phyloP scores from a whole-genome alignment of 2,888 invertebrate species.

The Parochlus steinenii region DNA sequence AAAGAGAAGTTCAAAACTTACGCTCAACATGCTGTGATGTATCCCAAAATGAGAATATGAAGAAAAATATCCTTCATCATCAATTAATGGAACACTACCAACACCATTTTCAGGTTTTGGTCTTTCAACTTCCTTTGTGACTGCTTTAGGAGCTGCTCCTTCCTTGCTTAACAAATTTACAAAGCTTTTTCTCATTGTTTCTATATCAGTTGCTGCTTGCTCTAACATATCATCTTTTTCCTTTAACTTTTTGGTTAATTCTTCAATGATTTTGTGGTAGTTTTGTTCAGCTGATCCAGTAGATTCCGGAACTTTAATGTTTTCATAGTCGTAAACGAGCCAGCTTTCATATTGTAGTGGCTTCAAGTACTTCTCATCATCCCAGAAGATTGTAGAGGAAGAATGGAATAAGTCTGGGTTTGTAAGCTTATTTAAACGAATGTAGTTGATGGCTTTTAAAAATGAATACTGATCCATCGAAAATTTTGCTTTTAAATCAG shows the following conservation, averaged over 20 bases:
- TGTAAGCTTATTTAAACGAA: constrained; percentile 42
- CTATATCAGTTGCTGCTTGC: constrained; percentile 41
- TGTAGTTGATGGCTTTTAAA: constrained; percentile 53
- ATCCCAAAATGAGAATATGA: constrained; percentile 84
- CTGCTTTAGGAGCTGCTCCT: constrained; percentile 22
- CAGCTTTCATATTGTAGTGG: constrained; percentile 64
- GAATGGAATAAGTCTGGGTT: constrained; percentile 37
- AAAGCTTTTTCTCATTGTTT: constrained; percentile 41
- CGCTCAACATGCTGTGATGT: constrained; percentile 86
- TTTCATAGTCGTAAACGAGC: constrained; percentile 32
- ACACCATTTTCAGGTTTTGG: constrained; percentile 22
- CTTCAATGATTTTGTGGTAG: constrained; percentile 15
- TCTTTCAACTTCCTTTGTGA: constrained; percentile 21
- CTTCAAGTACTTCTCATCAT: constrained; percentile 58
- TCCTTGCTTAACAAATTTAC: constrained; percentile 35
- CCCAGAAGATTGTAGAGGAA: constrained; percentile 43
- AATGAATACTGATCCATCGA: constrained; percentile 43
- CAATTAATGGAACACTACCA: constrained; percentile 36
- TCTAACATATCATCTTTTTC: constrained; percentile 41
- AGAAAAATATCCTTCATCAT: constrained; percentile 63
- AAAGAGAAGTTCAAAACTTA: constrained; percentile 23
- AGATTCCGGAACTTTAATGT: constrained; percentile 16
- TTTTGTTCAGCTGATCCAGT: neutral
- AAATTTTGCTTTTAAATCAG: constrained; percentile 45
- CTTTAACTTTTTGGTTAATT: constrained; percentile 32